Base-by-base conservation (phyloP, 92 coral and sea anemone genomes). In the Pocillopora grandis region DNA sequence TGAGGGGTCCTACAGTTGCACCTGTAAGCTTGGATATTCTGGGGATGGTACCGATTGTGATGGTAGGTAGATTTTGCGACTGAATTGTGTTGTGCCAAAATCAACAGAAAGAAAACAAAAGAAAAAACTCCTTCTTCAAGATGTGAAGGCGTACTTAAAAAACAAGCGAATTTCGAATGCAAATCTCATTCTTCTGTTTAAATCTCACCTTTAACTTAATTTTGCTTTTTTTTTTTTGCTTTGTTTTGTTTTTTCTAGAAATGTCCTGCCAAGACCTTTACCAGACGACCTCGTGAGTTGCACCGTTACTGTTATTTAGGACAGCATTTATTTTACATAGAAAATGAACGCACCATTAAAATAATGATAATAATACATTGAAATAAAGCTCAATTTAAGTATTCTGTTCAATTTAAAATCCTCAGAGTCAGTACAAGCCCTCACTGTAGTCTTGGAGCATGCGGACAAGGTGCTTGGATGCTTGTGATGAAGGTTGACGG, bases 401-500 rank as follows among this genome's bases (percentile, higher is more conserved):
- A 2, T 12, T 60, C 18, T 10, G 1, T 7, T 62, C 21, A 21
- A 11, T 62, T 21, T 62, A 62, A 19, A 16, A 21, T 62, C 66
- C n/a, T 1, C 57, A 13, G 37, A 33, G 9, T 33, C 9, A 31
- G 20, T 12, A 12, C 12, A 19, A 62, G 66, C 66, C 15, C 66
- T 19, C 20, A 61, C 4, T 62, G 20, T 68, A 57, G 9, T 27
- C 59, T 71, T 19, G 76, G 76, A 18, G 58, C 57, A 48, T 71
- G 76, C 12, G 78, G 78, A 52, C 10, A 2, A 13, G 64, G 78
- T 5, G 63, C 62, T 1, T 74, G 78, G 78, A 57, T 62, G 3
- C 61, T 57, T 17, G 78, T 74, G 62, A 74, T 74, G 49, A 74
- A 52, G 78, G 57, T 74, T 4, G 11, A 57, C 64, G 78, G 78